Evolutionary conservation across 2,888 invertebrate genomes (phyloP), one percentile per base, ranked within the genome.

Genomic region (Epiperipatus broadwayi): DNA sequence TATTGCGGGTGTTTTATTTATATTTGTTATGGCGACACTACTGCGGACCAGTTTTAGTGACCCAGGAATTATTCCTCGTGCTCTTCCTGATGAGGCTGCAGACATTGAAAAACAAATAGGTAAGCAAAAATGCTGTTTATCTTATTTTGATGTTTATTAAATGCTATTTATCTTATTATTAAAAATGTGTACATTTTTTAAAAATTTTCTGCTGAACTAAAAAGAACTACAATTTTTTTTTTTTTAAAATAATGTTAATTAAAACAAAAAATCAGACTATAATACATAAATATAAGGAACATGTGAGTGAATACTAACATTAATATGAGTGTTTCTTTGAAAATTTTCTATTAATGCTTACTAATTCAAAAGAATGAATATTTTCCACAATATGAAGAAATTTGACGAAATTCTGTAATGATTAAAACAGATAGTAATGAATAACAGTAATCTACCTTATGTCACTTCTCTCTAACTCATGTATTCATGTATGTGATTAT

Each of bases 21-120:
- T 81, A 55, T 79, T 87, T 63, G 89, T 91, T 53, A 77, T 97
- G 73, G 77, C 81, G 51, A 79, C 85, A 55, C 71, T 97, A 59
- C 71, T 95, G 60, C 73, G 81, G 53, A 87, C 87, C 44, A 79
- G 81, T 56, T 81, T 85, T 62, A 77, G 78, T 50, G 89, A 89
- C 66, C 89, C 89, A 27, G 89, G 89, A 44, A 80, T 91, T 48
- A 78, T 91, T 54, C 87, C 87, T 41, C 48, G 66, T 52, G 85
- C 85, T 41, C 78, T 80, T 21, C 70, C 74, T 35, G 81, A 81
- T 54, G 85, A 87, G 67, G 83, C 83, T 46, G 77, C 77, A 46
- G 79, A 81, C 56, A 77, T 80, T 48, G 85, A 85, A 63, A 75
- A 77, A 63, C 78, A 80, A 69, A 80, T 80, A 58, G 80, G 80